Conservation (phyloP, 2,113 vertebrate genomes). For the Pelobates fuscus region DNA sequence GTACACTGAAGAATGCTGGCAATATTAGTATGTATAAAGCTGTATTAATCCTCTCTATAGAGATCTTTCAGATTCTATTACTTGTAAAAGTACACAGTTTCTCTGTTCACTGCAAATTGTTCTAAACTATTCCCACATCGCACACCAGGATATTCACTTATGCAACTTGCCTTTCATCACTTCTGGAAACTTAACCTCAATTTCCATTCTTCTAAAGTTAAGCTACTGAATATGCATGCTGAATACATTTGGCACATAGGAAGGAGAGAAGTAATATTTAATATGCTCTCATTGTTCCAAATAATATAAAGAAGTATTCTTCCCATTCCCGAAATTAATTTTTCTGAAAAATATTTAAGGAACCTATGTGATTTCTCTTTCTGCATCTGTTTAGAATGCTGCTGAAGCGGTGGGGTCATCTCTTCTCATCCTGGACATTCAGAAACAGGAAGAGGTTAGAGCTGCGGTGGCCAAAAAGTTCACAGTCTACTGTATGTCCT, state of each 20-base stretch:
- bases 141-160: slow-evolving; percentile 39
- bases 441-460: no score
- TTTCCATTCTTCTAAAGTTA: slow-evolving; percentile 41
- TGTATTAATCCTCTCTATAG: slow-evolving; percentile 33
- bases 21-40: slow-evolving; percentile 28
- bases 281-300: slow-evolving; percentile 9
- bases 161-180: slow-evolving; percentile 40
- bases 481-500: no score
- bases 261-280: slow-evolving; percentile 33
- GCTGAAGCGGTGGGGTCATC: no score
- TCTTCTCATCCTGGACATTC: no score
- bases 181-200: slow-evolving; percentile 44
- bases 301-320: background rate
- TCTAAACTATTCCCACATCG: slow-evolving; percentile 40
- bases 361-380: no score
- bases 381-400: no score
- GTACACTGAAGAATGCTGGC: background rate
- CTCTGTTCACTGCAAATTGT: slow-evolving; percentile 43
- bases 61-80: slow-evolving; percentile 43
- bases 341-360: no score
- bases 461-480: no score
- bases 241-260: slow-evolving; percentile 25
- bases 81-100: slow-evolving; percentile 41
- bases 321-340: background rate
- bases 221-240: slow-evolving; percentile 41